Percentiles rank a stretch among this genome's conserved stretches.
Conservation (phyloP, 2,113 vertebrate genomes). For the Apteryx owenii region DNA sequence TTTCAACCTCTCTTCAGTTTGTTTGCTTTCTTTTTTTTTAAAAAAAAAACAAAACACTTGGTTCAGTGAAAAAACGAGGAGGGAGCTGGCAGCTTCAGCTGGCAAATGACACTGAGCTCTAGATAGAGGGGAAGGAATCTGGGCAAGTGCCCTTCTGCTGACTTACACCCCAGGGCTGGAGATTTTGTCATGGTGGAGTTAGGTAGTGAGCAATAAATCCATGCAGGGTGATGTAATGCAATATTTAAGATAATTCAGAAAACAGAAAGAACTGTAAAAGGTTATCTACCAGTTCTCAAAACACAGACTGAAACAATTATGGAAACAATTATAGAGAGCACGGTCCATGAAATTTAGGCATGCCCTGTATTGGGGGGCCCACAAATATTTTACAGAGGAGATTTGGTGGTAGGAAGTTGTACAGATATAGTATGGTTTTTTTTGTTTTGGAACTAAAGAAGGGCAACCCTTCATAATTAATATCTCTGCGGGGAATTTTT, state of each 20-base stretch:
- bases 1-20: background rate
- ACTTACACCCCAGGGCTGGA: background rate
- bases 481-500: background rate
- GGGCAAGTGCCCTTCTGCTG: background rate
- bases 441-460: background rate
- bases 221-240: background rate
- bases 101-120: background rate
- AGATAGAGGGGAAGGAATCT: background rate
- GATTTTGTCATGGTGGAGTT: background rate
- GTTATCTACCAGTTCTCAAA: background rate
- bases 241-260: background rate
- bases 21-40: background rate
- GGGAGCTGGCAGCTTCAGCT: background rate
- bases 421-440: rapidly evolving
- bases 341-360: background rate
- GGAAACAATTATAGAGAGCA: background rate
- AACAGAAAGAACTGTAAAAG: too few species aligned
- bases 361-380: background rate
- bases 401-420: background rate
- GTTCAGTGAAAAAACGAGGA: background rate
- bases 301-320: background rate
- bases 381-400: background rate
- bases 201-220: background rate
- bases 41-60: background rate
- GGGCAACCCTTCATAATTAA: background rate